Conservation (phyloP, 2,888 invertebrate species). For the Sphaerophoria rueppellii region DNA sequence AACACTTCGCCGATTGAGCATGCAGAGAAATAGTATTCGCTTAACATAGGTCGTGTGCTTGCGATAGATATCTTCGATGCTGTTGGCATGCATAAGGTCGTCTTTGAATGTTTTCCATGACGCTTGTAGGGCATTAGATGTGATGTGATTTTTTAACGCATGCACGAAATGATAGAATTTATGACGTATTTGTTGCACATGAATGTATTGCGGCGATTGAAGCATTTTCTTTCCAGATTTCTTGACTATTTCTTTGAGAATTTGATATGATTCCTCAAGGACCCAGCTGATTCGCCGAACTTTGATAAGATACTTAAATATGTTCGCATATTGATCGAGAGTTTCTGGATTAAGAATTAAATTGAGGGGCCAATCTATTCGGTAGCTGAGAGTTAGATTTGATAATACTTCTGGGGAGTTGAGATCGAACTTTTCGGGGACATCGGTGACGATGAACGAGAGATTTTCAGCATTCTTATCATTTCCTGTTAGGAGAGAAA, state of each 20-base stretch:
- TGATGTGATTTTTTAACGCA: slow-evolving; percentile 89
- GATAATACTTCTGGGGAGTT: slow-evolving; percentile 87
- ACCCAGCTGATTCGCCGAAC: slow-evolving; percentile 90
- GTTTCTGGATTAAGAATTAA: slow-evolving; percentile 89
- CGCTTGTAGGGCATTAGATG: slow-evolving; percentile 88
- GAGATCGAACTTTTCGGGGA: slow-evolving; percentile 86
- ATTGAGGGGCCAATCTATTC: slow-evolving; percentile 90
- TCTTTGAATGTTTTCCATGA: slow-evolving; percentile 90
- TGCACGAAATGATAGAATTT: slow-evolving; percentile 90
- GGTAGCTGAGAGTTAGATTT: slow-evolving; percentile 87
- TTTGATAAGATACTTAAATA: slow-evolving; percentile 90
- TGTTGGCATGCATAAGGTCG: slow-evolving; percentile 85
- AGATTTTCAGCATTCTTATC: slow-evolving; percentile 86
- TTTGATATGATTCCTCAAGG: slow-evolving; percentile 87
- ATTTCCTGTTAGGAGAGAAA: slow-evolving; percentile 80
- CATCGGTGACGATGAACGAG: slow-evolving; percentile 85
- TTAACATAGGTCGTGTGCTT: slow-evolving; percentile 90
- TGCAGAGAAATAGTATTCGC: slow-evolving; percentile 88
- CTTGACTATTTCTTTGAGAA: slow-evolving; percentile 85
- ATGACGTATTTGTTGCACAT: slow-evolving; percentile 88
- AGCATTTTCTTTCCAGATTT: slow-evolving; percentile 83
- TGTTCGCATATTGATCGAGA: slow-evolving; percentile 87
- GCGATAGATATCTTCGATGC: slow-evolving; percentile 88
- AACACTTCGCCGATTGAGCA: slow-evolving; percentile 87
- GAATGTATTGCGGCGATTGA: slow-evolving; percentile 87